phyloP scores from a whole-genome alignment of 1,140 invertebrate species.

The Ooceraea biroi region DNA sequence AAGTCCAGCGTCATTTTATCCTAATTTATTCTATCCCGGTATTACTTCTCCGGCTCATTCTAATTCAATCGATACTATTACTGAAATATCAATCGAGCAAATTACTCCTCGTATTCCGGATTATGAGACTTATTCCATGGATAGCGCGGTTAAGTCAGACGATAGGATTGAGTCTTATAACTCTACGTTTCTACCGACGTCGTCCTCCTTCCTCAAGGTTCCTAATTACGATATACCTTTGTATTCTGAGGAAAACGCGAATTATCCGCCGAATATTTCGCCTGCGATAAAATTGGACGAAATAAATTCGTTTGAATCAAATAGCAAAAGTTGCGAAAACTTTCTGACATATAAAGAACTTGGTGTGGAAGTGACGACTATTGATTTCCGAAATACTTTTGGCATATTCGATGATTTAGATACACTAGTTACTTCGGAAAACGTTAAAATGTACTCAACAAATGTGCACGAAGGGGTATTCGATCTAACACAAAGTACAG shows the following conservation, averaged over 20 bases:
- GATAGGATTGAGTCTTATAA: neutral
- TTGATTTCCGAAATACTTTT: neutral
- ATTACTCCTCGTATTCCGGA: neutral
- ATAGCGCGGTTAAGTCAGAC: neutral
- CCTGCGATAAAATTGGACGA: neutral
- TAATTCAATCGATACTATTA: neutral
- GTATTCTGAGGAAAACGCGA: neutral
- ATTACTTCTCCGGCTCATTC: neutral
- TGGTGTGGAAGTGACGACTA: neutral
- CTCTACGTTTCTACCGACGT: neutral
- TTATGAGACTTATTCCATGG: neutral
- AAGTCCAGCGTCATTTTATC: neutral
- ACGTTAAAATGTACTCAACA: neutral
- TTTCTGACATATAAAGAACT: neutral
- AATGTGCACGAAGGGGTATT: neutral
- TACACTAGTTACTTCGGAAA: neutral
- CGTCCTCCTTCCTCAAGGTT: neutral
- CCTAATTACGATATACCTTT: neutral
- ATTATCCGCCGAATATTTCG: neutral
- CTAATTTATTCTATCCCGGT: neutral
- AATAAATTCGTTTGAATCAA: neutral
- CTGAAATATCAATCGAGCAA: neutral
- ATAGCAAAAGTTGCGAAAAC: neutral
- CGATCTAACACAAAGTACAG: neutral
- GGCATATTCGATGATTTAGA: neutral